Evolutionary conservation across 2,888 invertebrate genomes (phyloP), one percentile per base, ranked within the genome.

Genomic region (Alcis repandata): DNA sequence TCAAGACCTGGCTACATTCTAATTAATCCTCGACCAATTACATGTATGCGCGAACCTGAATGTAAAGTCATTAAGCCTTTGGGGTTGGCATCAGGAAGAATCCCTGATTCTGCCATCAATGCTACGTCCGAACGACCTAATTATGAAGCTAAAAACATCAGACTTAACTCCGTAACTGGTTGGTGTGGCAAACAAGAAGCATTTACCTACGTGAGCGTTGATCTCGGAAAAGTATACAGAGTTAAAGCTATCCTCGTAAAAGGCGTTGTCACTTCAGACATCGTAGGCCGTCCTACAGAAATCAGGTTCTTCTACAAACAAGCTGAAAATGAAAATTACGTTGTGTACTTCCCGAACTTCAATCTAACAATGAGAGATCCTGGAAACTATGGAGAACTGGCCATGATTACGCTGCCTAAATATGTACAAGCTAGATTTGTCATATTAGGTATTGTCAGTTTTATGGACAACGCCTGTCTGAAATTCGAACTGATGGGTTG

Each of bases 121-220:
- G 98, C 98, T 0, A 98, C 98, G 0, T 98, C 98, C 11, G 98
- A 98, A 89, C 94, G 98, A 80, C 97, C 98, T 22, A 98, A 98
- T 81, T 98, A 98, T 83, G 98, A 98, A 94, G 98, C 98, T 0
- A 96, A 94, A 84, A 98, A 98, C 82, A 96, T 98, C 11, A 95
- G 98, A 33, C 91, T 98, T 38, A 98, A 98, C 84, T 98, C 98
- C 0, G 98, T 98, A 2, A 98, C 98, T 49, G 98, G 98, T 17
- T 98, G 98, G 98, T 98, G 98, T 88, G 98, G 98, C n/a, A 98
- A 98, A 80, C 97, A 98, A 91, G 99, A 99, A 91, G 97, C 98
- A 0, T 98, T 99, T 81, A 98, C 98, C 0, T 99, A 98, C 79
- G 97, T 98, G 8, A 98, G 98, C 80, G 98, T 99, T 0, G 99